A percentile compares a stretch with the other conserved stretches of the same genome.
Conservation (phyloP, 2,888 invertebrate genomes). For the Eupeodes luniger region DNA sequence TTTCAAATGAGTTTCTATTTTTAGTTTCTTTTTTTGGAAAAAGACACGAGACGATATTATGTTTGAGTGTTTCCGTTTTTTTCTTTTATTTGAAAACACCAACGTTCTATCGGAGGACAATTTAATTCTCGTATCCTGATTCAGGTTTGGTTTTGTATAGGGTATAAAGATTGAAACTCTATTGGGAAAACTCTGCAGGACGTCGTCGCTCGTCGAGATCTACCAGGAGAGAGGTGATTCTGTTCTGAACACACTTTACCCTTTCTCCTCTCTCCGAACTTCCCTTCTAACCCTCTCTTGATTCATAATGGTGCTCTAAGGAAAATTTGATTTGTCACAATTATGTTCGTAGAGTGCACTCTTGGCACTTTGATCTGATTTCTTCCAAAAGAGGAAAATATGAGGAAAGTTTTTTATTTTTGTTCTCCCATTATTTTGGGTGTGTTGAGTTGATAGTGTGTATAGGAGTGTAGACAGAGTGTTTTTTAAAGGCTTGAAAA, state of each 20-base stretch:
- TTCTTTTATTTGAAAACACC: background rate
- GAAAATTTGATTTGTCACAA: slow-evolving; percentile 59
- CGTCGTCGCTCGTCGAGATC: background rate
- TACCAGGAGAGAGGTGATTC: background rate
- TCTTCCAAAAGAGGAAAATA: slow-evolving; percentile 18
- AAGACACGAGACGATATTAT: slow-evolving; percentile 9
- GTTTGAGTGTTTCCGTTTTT: background rate
- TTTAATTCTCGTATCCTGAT: slow-evolving; percentile 24
- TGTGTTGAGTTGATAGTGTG: background rate
- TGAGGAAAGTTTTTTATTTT: slow-evolving; percentile 38
- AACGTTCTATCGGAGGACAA: slow-evolving; percentile 8
- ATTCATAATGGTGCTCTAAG: slow-evolving; percentile 10
- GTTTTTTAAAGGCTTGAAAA: slow-evolving; percentile 29
- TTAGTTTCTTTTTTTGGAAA: background rate
- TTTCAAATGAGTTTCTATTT: slow-evolving; percentile 5
- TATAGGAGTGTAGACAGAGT: background rate
- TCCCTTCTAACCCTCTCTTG: background rate
- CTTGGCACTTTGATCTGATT: slow-evolving; percentile 44
- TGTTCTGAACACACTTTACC: background rate
- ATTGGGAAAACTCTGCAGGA: slow-evolving; percentile 3
- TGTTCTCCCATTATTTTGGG: background rate
- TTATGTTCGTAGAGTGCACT: slow-evolving; percentile 50
- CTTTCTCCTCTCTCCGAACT: background rate
- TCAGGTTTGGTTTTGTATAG: background rate
- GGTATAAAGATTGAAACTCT: background rate